Evolutionary conservation across 2,797 vertebrate species (phyloP).

Genomic region (Etheostoma nigrum): DNA sequence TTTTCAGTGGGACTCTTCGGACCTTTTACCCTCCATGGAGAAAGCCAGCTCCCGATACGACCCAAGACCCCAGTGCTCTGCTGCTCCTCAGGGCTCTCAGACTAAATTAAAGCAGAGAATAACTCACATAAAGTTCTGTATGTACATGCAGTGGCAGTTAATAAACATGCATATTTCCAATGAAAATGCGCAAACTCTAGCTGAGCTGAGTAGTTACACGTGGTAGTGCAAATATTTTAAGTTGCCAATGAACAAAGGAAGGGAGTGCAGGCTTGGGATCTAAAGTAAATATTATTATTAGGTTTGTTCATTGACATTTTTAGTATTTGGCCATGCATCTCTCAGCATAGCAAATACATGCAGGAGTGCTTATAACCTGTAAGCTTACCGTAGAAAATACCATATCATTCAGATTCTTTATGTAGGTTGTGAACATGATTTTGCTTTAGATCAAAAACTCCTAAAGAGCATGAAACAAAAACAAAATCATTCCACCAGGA

Average conservation of each 20-base stretch:
- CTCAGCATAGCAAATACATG: constrained; percentile 75
- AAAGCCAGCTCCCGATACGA: constrained; percentile 83
- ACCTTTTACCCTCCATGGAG: constrained; percentile 74
- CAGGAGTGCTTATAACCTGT: constrained; percentile 72
- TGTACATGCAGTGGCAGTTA: background rate
- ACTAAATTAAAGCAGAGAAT: constrained; percentile 70
- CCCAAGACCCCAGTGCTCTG: constrained; percentile 80
- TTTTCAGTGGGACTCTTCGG: constrained; percentile 57
- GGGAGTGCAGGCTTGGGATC: constrained; percentile 51
- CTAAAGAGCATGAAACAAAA: constrained; percentile 82
- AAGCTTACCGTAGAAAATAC: constrained; percentile 85
- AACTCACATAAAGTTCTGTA: constrained; percentile 31
- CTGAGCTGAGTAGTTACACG: constrained; percentile 31
- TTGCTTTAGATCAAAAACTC: constrained; percentile 82
- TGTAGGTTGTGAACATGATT: constrained; percentile 85
- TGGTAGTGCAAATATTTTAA: constrained; percentile 38
- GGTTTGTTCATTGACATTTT: constrained; percentile 53
- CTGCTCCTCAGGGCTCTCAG: constrained; percentile 77
- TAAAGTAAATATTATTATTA: constrained; percentile 37
- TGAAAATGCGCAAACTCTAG: constrained; percentile 32
- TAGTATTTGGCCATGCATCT: constrained; percentile 75
- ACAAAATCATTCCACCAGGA: constrained; percentile 73
- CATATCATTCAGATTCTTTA: constrained; percentile 87
- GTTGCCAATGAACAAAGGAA: constrained; percentile 46
- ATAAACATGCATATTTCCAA: constrained; percentile 55